Evolutionary conservation across 2,888 invertebrate genomes (phyloP), one percentile per base, ranked within the genome.

Genomic region (Venustoraphidia nigricollis): DNA sequence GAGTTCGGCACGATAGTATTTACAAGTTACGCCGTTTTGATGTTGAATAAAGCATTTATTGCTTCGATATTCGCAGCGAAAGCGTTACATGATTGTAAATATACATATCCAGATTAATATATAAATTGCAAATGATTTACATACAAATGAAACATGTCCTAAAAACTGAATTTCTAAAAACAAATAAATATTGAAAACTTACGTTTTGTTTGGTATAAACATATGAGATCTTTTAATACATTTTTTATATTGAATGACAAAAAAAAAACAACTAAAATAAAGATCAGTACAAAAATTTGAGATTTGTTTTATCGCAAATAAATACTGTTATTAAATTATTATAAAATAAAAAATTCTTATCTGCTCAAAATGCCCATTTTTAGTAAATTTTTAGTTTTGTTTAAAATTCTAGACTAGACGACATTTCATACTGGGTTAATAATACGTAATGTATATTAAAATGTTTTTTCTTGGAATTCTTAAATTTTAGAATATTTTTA

Each of bases 141-240:
- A 27, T 27, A 27, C 27, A 27, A 27, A 27, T 27, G 3, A 27
- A 27, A 27, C 27, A 27, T 27, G 27, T 27, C 27, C 27, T 27
- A 27, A 27, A 27, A 27, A 27, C 27, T 6, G 27, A 27, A 27
- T 27, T 27, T 3, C 27, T 27, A 27, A 27, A 27, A 27, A 27
- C 27, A 27, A 27, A 27, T 27, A 27, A 27, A 27, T 27, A 27
- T 27, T 27, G 27, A 27, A 27, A 27, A 27, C 27, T 27, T 27
- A 27, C 27, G 27, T 27, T 40, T 50, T 50, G 49, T 51, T 51
- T 51, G 46, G 47, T 49, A 51, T 51, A 51, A 47, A 49, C 41
- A 50, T 45, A 46, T 51, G 51, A 51, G 51, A 51, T 51, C 51
- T 51, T 50, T 46, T 50, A 48, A 50, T 51, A 51, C 48, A 51